Conservation (phyloP, 2,888 invertebrate genomes). For the Drosophila ezoana region DNA sequence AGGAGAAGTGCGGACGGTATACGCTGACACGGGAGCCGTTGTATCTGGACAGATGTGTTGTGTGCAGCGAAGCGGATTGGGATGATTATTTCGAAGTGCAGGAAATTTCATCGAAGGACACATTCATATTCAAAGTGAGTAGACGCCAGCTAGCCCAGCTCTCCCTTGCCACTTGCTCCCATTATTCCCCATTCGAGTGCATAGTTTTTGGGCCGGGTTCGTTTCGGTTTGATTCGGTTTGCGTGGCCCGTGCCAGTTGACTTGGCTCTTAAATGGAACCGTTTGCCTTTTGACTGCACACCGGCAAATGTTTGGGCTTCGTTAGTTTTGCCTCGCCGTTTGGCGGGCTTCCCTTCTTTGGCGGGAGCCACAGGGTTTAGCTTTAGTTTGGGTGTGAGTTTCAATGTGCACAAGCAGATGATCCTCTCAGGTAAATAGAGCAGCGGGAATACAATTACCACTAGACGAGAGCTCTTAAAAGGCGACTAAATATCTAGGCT, state of each 20-base stretch:
- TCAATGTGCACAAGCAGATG: conserved; percentile 16
- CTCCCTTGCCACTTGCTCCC: background rate
- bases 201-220: conserved; percentile 34
- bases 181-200: conserved; percentile 4
- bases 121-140: conserved; percentile 96
- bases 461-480: conserved; percentile 8
- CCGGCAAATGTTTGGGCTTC: conserved; percentile 74
- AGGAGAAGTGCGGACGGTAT: conserved; percentile 95
- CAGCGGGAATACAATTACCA: conserved; percentile 58
- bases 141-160: conserved; percentile 16
- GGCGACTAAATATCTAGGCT: background rate
- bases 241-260: conserved; percentile 60
- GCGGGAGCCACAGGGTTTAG: conserved; percentile 14
- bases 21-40: conserved; percentile 95
- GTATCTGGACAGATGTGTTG: conserved; percentile 95
- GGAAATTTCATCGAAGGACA: conserved; percentile 96
- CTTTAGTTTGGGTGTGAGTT: background rate
- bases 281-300: conserved; percentile 78
- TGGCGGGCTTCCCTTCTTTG: conserved; percentile 15
- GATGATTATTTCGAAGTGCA: conserved; percentile 98
- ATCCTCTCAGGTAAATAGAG: conserved; percentile 56
- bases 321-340: conserved; percentile 64
- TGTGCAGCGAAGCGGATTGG: conserved; percentile 94
- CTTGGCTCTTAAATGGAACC: conserved; percentile 74
- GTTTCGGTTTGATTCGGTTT: conserved; percentile 13